Conservation (phyloP, 2,888 invertebrate species). For the Epinotia brunnichana region DNA sequence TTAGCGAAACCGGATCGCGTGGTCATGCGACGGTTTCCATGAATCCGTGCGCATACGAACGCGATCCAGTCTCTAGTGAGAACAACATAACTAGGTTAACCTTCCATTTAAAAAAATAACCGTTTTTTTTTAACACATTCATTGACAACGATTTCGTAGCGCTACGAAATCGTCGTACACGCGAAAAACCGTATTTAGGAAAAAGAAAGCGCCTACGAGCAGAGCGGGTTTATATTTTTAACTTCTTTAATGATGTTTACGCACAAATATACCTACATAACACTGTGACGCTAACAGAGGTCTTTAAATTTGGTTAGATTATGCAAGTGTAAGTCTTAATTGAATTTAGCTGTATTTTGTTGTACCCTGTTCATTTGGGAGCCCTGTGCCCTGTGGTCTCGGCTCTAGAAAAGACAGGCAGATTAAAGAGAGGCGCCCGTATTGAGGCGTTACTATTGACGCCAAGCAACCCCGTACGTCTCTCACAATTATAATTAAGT, state of each 20-base stretch:
- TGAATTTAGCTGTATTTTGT: not conserved
- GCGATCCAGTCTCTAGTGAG: conserved; percentile 32
- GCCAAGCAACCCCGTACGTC: conserved; percentile 82
- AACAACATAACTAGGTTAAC: conserved; percentile 2
- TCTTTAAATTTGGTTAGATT: no score
- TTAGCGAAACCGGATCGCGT: conserved; percentile 72
- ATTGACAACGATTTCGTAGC: no score
- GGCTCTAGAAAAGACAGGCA: conserved; percentile 82
- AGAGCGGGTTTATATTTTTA: no score
- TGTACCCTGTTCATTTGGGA: conserved; percentile 81
- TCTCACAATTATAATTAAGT: conserved; percentile 69
- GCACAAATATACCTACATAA: no score
- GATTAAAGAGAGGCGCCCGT: conserved; percentile 80
- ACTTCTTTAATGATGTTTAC: no score
- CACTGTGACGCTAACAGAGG: no score
- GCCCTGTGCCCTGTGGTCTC: conserved; percentile 73
- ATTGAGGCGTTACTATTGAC: conserved; percentile 80
- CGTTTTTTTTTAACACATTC: no score
- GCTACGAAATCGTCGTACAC: no score
- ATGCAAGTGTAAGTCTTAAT: not conserved
- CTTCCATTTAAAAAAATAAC: no score
- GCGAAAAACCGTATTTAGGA: no score
- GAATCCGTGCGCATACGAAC: conserved; percentile 68
- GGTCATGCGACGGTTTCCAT: conserved; percentile 65
- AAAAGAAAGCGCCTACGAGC: no score